Evolutionary conservation across 2,797 vertebrate genomes (phyloP).

Genomic region (Liasis olivaceus): DNA sequence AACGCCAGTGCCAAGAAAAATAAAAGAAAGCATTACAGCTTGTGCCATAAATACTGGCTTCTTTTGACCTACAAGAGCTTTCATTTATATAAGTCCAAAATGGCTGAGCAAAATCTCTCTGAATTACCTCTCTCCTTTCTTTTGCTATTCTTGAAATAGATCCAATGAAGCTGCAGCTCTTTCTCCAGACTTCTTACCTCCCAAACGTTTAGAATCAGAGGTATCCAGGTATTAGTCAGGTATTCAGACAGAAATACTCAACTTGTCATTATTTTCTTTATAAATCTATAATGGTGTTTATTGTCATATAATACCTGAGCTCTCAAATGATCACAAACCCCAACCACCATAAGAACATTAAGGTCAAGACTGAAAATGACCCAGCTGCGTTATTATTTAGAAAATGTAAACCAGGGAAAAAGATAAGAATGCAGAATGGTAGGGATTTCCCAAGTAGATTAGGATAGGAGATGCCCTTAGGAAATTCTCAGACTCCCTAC

Average conservation of each 20-base stretch:
- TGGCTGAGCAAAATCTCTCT: slow-evolving; percentile 24
- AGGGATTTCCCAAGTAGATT: not conserved
- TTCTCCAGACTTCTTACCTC: not conserved
- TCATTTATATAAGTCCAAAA: slow-evolving; percentile 43
- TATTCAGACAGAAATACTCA: not conserved
- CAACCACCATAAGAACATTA: not conserved
- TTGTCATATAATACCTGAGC: not conserved
- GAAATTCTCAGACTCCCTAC: not conserved
- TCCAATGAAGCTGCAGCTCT: not conserved
- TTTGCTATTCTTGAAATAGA: slow-evolving; percentile 36
- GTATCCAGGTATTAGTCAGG: not conserved
- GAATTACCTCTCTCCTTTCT: slow-evolving; percentile 19
- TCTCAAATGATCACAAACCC: not conserved
- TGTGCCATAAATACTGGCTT: slow-evolving; percentile 41
- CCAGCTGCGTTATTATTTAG: not conserved
- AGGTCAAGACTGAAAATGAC: not conserved
- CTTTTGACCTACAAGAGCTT: slow-evolving; percentile 22
- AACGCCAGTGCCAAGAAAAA: slow-evolving; percentile 29
- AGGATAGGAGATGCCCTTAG: not conserved
- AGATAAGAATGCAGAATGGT: not conserved
- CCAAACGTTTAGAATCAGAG: not conserved
- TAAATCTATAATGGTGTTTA: not conserved
- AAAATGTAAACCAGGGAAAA: not conserved
- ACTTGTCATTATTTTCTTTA: not conserved
- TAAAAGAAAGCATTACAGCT: slow-evolving; percentile 27